phyloP scores from a whole-genome alignment of 2,888 invertebrate genomes.

The Drosophila longiperda region DNA sequence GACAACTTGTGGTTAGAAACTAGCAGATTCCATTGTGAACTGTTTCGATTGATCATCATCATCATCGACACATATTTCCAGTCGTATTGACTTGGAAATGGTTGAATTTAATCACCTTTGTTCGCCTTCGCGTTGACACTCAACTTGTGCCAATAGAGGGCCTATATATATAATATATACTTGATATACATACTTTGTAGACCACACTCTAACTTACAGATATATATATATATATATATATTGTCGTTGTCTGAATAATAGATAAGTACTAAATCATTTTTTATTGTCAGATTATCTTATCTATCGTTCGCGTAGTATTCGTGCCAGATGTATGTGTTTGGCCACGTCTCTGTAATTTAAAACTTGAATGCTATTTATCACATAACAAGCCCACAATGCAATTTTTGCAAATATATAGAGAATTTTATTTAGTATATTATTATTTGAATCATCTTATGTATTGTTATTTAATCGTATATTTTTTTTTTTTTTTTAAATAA shows the following conservation, averaged over 20 bases:
- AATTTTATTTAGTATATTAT: not conserved
- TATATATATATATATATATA: not conserved
- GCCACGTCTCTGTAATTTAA: constrained; percentile 32
- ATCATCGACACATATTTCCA: constrained; percentile 4
- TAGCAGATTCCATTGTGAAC: constrained; percentile 34
- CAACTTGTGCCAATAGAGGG: constrained; percentile 36
- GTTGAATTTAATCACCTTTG: constrained; percentile 48
- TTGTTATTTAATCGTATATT: not conserved
- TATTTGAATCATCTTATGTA: not conserved
- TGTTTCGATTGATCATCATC: constrained; percentile 27
- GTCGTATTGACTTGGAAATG: constrained; percentile 29
- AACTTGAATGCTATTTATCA: constrained; percentile 35
- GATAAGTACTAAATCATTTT: constrained; percentile 42
- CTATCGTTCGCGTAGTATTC: constrained; percentile 19
- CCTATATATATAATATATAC: constrained; percentile 6
- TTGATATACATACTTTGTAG: not conserved
- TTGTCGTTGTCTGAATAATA: constrained; percentile 27
- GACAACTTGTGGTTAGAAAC: constrained; percentile 39
- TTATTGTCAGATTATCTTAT: constrained; percentile 41
- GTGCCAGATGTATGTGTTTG: not conserved
- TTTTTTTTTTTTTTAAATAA: not conserved
- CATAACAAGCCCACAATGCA: not conserved
- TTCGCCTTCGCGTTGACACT: constrained; percentile 40
- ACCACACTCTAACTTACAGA: constrained; percentile 1
- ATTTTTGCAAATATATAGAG: constrained; percentile 5